Conservation (phyloP, 37 sponge, comb jelly and placozoan species). For the Ianthella basta region DNA sequence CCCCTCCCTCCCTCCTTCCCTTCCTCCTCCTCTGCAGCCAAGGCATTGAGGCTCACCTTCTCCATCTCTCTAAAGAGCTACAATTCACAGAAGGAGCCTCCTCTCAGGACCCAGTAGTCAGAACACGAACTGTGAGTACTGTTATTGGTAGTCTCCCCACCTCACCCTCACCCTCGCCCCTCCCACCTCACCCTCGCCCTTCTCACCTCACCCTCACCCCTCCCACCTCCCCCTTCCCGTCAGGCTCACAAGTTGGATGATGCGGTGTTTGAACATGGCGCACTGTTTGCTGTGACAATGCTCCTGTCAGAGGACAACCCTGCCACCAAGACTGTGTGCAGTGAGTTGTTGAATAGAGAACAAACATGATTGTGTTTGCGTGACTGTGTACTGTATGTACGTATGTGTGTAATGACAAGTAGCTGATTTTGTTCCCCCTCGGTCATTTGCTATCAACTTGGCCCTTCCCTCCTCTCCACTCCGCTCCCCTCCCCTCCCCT, state of each 20-base stretch:
- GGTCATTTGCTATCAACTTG: no score
- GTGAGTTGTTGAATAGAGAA: not conserved
- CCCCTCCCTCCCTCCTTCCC: no score
- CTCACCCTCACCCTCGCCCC: not conserved
- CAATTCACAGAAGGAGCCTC: slow-evolving; percentile 42
- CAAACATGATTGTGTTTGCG: not conserved
- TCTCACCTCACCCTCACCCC: not conserved
- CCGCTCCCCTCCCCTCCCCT: not conserved
- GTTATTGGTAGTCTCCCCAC: no score
- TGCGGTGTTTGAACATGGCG: slow-evolving; percentile 62
- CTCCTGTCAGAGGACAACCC: slow-evolving; percentile 35
- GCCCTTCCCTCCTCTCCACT: not conserved
- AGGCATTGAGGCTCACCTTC: not conserved
- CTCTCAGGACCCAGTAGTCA: slow-evolving; percentile 15
- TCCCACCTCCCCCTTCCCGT: not conserved
- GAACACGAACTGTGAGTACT: slow-evolving; percentile 38
- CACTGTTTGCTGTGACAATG: slow-evolving; percentile 51
- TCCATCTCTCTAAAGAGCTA: not conserved
- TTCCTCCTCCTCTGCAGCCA: not conserved
- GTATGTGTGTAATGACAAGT: no score
- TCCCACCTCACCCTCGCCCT: not conserved
- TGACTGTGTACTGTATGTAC: not conserved
- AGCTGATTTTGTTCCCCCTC: no score
- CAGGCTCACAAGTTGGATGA: slow-evolving; percentile 37
- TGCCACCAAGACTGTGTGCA: not conserved